Conservation (phyloP, 1,140 invertebrate genomes). For the Melipona quadrifasciata region DNA sequence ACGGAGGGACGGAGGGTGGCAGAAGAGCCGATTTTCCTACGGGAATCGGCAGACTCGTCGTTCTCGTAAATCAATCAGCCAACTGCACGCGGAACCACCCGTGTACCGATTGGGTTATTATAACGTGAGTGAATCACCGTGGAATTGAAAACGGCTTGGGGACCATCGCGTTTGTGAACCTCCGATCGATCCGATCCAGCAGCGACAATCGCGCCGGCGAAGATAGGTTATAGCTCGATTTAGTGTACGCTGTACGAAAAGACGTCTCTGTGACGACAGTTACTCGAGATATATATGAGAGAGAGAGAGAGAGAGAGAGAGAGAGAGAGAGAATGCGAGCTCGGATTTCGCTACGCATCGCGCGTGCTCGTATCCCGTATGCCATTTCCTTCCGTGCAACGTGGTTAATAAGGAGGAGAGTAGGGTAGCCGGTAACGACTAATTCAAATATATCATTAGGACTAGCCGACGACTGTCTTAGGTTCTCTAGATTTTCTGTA, state of each 20-base stretch:
- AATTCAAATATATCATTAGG: constrained; percentile 80
- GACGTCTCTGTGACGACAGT: constrained; percentile 69
- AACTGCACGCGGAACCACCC: too few relatives aligned
- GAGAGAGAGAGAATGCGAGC: not conserved
- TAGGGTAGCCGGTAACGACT: constrained; percentile 72
- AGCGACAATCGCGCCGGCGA: constrained; percentile 66
- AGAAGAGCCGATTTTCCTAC: not conserved
- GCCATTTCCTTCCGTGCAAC: too few relatives aligned
- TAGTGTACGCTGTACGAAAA: constrained; percentile 70
- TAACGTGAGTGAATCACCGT: not conserved
- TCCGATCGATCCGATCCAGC: constrained; percentile 61
- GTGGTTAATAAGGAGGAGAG: constrained; percentile 36
- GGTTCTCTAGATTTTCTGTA: constrained; percentile 59
- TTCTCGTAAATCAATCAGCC: constrained; percentile 11
- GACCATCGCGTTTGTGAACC: constrained; percentile 41
- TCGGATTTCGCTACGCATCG: too few relatives aligned
- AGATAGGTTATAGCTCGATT: constrained; percentile 71
- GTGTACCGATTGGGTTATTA: not conserved
- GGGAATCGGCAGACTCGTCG: not conserved
- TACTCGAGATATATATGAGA: constrained; percentile 57
- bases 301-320: not conserved
- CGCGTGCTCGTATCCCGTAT: too few relatives aligned
- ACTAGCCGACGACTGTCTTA: constrained; percentile 77
- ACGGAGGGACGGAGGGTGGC: not conserved
- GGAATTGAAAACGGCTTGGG: constrained; percentile 6